phyloP scores from a whole-genome alignment of 1,140 invertebrate genomes.

The Drosophila saltans region DNA sequence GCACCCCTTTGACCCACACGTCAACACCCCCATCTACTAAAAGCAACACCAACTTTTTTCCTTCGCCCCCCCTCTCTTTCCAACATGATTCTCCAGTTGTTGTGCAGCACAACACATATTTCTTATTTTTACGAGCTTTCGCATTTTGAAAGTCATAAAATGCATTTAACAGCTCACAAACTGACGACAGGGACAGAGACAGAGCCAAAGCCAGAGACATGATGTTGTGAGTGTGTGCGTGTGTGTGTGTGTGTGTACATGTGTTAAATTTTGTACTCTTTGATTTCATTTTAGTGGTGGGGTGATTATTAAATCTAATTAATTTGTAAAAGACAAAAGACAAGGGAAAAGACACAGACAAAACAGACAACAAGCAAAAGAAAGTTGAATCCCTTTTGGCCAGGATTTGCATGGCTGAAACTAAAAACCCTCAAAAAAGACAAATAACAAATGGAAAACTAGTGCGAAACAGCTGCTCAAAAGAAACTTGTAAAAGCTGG shows the following conservation, averaged over 20 bases:
- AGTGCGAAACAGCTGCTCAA: slow-evolving; percentile 46
- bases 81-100: slow-evolving; percentile 4
- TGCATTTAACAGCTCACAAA: slow-evolving; percentile 55
- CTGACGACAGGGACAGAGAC: slow-evolving; percentile 1
- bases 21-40: background rate
- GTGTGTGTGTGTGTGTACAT: background rate
- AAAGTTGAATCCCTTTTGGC: slow-evolving; percentile 34
- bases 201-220: slow-evolving; percentile 1
- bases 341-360: background rate
- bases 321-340: slow-evolving; percentile 60
- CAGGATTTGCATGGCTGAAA: slow-evolving; percentile 15
- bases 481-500: slow-evolving; percentile 56
- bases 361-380: background rate
- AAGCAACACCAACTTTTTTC: background rate
- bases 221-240: background rate
- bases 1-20: slow-evolving; percentile 7
- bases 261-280: background rate
- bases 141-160: slow-evolving; percentile 73
- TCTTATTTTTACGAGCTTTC: slow-evolving; percentile 64
- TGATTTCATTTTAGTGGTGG: slow-evolving; percentile 2
- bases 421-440: slow-evolving; percentile 40
- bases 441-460: slow-evolving; percentile 17
- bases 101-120: slow-evolving; percentile 29
- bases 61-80: background rate
- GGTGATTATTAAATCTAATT: slow-evolving; percentile 70